Percentiles rank a stretch among this genome's conserved stretches.
These are phyloP conservation scores for Ivindomyrus marchei DNA, from an alignment of 2,113 vertebrate species.

Conservation along the genomic window DNA sequence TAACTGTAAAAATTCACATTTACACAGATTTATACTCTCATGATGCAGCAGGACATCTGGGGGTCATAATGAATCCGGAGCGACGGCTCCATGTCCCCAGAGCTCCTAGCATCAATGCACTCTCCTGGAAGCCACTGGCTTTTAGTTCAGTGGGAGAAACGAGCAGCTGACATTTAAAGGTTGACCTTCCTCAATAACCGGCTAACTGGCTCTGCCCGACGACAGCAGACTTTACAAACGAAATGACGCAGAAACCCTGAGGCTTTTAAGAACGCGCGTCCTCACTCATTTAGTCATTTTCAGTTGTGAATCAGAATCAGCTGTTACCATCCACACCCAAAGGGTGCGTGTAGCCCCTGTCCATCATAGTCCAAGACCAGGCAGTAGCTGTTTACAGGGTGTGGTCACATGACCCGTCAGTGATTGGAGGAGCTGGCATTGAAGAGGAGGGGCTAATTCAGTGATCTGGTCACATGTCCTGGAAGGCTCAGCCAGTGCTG, in stretches of 20 bases:
- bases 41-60: not conserved
- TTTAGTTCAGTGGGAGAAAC: not conserved
- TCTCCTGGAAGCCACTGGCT: not conserved
- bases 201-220: not conserved
- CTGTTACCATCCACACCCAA: not conserved
- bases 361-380: not conserved
- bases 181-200: not conserved
- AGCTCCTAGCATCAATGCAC: slow-evolving; percentile 1
- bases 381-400: not conserved
- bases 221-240: not conserved
- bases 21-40: not conserved
- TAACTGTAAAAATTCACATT: not conserved
- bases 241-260: not conserved
- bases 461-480: not conserved
- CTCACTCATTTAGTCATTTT: not conserved
- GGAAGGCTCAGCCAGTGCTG: not conserved
- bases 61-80: not conserved
- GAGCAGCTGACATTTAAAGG: not conserved
- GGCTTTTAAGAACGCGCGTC: not conserved
- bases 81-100: not conserved
- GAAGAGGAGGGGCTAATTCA: not conserved
- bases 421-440: not conserved
- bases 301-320: not conserved
- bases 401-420: not conserved
- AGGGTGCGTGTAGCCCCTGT: not conserved